Evolutionary conservation across 2,888 invertebrate species (phyloP), one percentile per base, ranked within the genome.

Genomic region (Drosophila parthenogenetica): DNA sequence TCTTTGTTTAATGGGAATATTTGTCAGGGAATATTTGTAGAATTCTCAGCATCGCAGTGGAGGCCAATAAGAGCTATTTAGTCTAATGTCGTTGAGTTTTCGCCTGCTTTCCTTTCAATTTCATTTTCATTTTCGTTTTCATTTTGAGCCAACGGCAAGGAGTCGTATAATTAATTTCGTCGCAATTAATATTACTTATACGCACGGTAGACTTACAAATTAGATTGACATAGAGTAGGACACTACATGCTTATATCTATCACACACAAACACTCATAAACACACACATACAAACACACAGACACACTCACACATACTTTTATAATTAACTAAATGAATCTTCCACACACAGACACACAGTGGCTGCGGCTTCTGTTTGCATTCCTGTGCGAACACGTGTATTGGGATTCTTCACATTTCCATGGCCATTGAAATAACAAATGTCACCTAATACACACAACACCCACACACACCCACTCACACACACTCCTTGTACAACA

Each of bases 151-250:
- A 61, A 51, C 39, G 70, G 66, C 80, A 77, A 65, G 69, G 72
- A 64, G 67, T 78, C 82, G 77, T 87, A 77, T 89, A 77, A 89
- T 87, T 87, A 87, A 82, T 87, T 82, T 79, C 71, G 51, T 37
- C 55, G 67, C 72, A 74, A 87, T 82, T 84, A 73, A 73, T 75
- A 77, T 79, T 69, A 66, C 79, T 71, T 73, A 84, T 64, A 78
- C 75, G 78, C 45, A 32, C 13, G 16, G 35, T 19, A 49, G 32
- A 40, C 64, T 42, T 32, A 53, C 45, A 69, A 78, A 69, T 58
- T 39, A 35, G 50, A 65, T 71, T 62, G 62, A 58, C 22, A 58
- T 16, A 54, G 48, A 60, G 59, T 29, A 53, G 58, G 39, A 73
- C 42, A 62, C 35, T 43, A 39, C 58, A 61, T 7, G 32, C 53